Percentiles rank a stretch among this genome's conserved stretches.
These are phyloP conservation scores for Nyctalus aviator DNA, from an alignment of 2,797 vertebrate species.

Conservation along the genomic window DNA sequence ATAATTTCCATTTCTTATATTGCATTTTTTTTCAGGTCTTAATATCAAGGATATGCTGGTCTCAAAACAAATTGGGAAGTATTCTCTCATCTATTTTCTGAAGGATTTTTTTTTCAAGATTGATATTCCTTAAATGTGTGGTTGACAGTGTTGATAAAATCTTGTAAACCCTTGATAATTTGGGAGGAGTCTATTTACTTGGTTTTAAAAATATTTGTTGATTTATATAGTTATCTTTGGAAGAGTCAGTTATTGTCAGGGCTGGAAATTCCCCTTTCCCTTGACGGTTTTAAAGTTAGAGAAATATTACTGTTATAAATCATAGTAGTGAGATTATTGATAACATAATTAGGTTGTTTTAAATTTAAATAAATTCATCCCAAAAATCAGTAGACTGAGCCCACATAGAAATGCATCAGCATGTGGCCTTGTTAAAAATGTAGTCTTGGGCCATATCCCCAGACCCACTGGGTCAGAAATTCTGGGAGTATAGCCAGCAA, in stretches of 20 bases:
- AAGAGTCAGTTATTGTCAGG: not conserved
- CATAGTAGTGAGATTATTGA: constrained; percentile 2
- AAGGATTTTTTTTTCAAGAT: not conserved
- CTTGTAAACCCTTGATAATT: not conserved
- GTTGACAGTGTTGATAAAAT: not conserved
- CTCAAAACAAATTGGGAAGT: not conserved
- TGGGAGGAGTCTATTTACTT: not conserved
- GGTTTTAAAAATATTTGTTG: not conserved
- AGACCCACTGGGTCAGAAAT: not conserved
- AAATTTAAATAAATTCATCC: not conserved
- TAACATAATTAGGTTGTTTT: not conserved
- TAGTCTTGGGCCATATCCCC: not conserved
- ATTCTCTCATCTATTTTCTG: not conserved
- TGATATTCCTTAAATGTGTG: not conserved
- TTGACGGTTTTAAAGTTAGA: not conserved
- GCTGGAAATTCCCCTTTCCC: not conserved
- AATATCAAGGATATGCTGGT: not conserved
- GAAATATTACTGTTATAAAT: not conserved
- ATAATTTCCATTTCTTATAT: not conserved
- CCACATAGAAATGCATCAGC: not conserved
- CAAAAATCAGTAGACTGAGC: not conserved
- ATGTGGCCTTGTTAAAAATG: not conserved
- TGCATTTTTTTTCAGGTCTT: not conserved
- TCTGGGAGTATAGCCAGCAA: not conserved
- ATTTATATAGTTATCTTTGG: not conserved